Base-by-base conservation (phyloP, 2,888 invertebrate genomes). In the Saturnia pavonia region DNA sequence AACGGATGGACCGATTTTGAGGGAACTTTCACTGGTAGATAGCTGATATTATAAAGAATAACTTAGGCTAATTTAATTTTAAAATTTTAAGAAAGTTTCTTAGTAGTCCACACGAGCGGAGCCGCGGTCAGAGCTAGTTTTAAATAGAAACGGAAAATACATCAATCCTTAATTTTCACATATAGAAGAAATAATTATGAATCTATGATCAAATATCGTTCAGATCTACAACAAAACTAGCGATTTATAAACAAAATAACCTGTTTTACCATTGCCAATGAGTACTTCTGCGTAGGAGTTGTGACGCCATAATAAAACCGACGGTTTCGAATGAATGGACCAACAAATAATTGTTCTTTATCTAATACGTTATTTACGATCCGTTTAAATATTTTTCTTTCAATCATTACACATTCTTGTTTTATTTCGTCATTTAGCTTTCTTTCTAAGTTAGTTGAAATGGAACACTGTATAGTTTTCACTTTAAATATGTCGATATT, bases 281-380 rank as follows among this genome's bases (percentile, higher is more conserved):
- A 77, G 75, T 77, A 2, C 67, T 73, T 69, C 69, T 70, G 85
- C 84, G 89, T 89, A 86, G 91, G 91, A 82, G 91, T 83, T 79
- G 74, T 82, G 80, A 86, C 82, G 83, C 83, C 80, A 86, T 87
- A 82, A 85, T 84, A 81, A 86, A 88, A 86, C 84, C 80, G 81
- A 78, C 82, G 82, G 80, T 82, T 84, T 78, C 79, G 75, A 83
- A 82, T 81, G 81, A 83, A 85, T 83, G 81, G 82, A 77, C 82
- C 77, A 82, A 78, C 82, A 85, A 84, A 88, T 87, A 85, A 90
- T 88, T 88, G 88, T 87, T 84, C 78, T 87, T 86, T 86, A 87
- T 88, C 82, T 86, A 67, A 75, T 75, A 71, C 72, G 78, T 83
- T 83, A 82, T 85, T 87, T 87, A 86, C 80, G 78, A 78, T 76